Base-by-base conservation (phyloP, 1,140 invertebrate genomes). In the Adelges cooleyi region DNA sequence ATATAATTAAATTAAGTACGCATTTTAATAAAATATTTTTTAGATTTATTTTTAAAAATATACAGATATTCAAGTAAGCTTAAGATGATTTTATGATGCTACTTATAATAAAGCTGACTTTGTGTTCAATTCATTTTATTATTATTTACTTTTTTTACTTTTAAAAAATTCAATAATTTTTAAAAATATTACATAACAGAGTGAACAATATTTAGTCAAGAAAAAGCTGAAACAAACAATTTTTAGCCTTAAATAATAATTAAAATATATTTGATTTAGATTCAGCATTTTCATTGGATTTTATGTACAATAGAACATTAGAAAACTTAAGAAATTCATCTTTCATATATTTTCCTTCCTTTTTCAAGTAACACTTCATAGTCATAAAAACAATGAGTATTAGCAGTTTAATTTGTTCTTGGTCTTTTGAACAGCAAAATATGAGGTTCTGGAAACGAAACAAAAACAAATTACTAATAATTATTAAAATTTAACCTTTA, bases 401-500 rank as follows among this genome's bases (percentile, higher is more conserved):
- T 13, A 3, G 22, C n/a, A 40, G 36, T 56, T 51, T 17, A 68
- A 11, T 66, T 49, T 23, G 49, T 44, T 40, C 67, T 40, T 23
- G 81, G 81, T 71, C 84, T 76, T 73, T 81, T 80, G 71, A 85
- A 85, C 51, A 85, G 74, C 54, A 85, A 71, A 69, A 85, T 82
- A 69, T 85, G 83, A 17, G 83, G 83, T 71, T 85, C 83, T 83
- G 77, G 66, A 80, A 81, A 67, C 66, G 69, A 69, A 62, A 48
- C n/a, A 66, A 51, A 65, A 69, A 53, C 36, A 38, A 38, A 6
- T 8, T 8, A 38, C 36, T 38, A 38, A 8, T n/a, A n/a, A n/a
- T n/a, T n/a, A n/a, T n/a, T n/a, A n/a, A n/a, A n/a, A n/a, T n/a
- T n/a, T n/a, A n/a, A n/a, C n/a, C n/a, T n/a, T n/a, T n/a, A n/a